phyloP scores from a whole-genome alignment of 2,113 vertebrate species.

The Sitta europaea region DNA sequence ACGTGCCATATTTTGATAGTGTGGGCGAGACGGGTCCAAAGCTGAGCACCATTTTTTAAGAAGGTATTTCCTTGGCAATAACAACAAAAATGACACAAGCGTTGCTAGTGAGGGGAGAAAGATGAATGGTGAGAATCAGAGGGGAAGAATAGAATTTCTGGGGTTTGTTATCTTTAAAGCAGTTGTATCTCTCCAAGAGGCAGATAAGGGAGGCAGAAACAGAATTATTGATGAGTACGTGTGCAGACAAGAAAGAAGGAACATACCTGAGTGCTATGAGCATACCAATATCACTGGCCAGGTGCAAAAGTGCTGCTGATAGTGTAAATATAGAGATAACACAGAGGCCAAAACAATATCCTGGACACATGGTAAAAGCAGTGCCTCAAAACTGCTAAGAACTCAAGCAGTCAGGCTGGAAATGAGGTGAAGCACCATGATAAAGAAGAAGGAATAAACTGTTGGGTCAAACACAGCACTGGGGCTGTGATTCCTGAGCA shows the following conservation, averaged over 20 bases:
- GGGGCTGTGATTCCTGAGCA: not conserved
- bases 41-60: not conserved
- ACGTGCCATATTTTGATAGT: not conserved
- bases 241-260: conserved; percentile 5
- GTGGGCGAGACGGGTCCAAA: not conserved
- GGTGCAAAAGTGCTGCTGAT: not conserved
- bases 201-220: conserved; percentile 41
- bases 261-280: not conserved
- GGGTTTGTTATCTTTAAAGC: not conserved
- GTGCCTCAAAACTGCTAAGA: not conserved
- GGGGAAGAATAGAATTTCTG: not conserved
- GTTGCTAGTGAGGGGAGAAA: not conserved
- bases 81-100: not conserved
- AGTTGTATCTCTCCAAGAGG: not conserved
- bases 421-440: not conserved
- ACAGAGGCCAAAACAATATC: not conserved
- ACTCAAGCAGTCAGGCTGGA: not conserved
- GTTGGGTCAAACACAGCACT: not conserved
- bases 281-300: not conserved
- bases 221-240: conserved; percentile 30
- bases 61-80: not conserved
- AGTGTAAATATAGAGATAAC: not conserved
- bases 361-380: not conserved
- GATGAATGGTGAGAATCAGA: conserved; percentile 22
- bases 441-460: not conserved